A percentile compares a stretch with the other conserved stretches of the same genome.
Evolutionary conservation across 2,113 vertebrate species (phyloP).

Genomic region (Turnix velox): DNA sequence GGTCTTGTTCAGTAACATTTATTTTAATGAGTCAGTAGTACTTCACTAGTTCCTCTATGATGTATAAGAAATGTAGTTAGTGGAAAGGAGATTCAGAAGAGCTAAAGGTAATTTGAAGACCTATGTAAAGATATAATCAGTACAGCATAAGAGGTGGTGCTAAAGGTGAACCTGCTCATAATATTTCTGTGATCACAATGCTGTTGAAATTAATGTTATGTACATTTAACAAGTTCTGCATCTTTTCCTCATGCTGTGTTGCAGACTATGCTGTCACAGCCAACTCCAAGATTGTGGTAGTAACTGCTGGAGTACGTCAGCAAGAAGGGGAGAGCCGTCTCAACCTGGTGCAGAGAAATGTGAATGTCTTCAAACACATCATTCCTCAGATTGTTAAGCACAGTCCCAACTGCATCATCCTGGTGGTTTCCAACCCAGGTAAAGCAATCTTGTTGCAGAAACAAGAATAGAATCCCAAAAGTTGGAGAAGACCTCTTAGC

Average conservation of each 20-base stretch:
- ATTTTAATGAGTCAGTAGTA: neutral
- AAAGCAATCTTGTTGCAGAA: neutral
- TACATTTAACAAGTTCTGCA: neutral
- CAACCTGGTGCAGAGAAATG: constrained; percentile 95
- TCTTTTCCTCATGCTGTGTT: neutral
- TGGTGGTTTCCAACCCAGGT: constrained; percentile 98
- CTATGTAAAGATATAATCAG: accelerated
- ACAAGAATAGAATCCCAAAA: too few relatives aligned
- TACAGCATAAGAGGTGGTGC: neutral
- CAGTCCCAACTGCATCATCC: constrained; percentile 89
- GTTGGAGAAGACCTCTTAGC: too few relatives aligned
- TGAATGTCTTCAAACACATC: constrained; percentile 94
- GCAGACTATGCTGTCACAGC: constrained; percentile 91
- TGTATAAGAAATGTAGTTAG: neutral
- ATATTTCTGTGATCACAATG: neutral
- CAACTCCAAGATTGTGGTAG: constrained; percentile 91
- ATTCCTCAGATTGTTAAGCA: constrained; percentile 93
- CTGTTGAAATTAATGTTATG: neutral
- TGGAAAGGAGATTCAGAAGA: neutral
- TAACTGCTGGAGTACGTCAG: constrained; percentile 93
- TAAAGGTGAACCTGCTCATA: neutral
- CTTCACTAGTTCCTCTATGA: neutral
- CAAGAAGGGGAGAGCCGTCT: constrained; percentile 96
- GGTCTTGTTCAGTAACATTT: neutral
- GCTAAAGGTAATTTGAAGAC: neutral